A percentile compares a stretch with the other conserved stretches of the same genome.
These are phyloP conservation scores for Cerastis rubricosa DNA, from an alignment of 2,888 invertebrate species.

Conservation along the genomic window DNA sequence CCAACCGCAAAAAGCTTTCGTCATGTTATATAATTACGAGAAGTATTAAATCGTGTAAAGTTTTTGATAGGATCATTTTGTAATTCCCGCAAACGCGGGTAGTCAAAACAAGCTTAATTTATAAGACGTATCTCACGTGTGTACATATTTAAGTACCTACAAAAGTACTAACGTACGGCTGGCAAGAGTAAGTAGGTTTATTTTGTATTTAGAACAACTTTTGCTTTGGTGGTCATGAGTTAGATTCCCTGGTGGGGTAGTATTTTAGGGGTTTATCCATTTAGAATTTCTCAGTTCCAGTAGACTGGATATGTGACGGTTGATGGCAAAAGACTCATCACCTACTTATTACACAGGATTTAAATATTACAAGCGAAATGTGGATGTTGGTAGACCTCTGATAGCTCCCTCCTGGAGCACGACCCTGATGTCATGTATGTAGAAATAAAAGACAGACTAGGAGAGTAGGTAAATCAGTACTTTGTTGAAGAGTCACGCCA, in stretches of 20 bases:
- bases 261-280: background rate
- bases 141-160: slow-evolving; percentile 13
- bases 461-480: slow-evolving; percentile 27
- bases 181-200: background rate
- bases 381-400: background rate
- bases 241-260: background rate
- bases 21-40: slow-evolving; percentile 32
- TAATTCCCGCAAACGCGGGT: slow-evolving; percentile 39
- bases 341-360: background rate
- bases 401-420: background rate
- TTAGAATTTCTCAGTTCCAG: background rate
- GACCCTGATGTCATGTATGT: background rate
- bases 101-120: slow-evolving; percentile 45
- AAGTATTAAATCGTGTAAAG: slow-evolving; percentile 43
- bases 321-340: background rate
- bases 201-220: background rate
- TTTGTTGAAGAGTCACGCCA: slow-evolving; percentile 18
- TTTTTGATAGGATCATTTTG: slow-evolving; percentile 55
- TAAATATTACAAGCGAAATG: background rate
- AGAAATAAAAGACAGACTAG: slow-evolving; percentile 15
- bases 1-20: slow-evolving; percentile 25
- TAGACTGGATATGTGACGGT: background rate
- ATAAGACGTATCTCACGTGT: slow-evolving; percentile 32
- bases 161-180: slow-evolving; percentile 2
- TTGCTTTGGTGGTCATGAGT: background rate